Percentiles rank a stretch among this genome's conserved stretches.
phyloP scores from a whole-genome alignment of 35 echinoderm and acorn worm genomes.

The Amphiura filiformis region DNA sequence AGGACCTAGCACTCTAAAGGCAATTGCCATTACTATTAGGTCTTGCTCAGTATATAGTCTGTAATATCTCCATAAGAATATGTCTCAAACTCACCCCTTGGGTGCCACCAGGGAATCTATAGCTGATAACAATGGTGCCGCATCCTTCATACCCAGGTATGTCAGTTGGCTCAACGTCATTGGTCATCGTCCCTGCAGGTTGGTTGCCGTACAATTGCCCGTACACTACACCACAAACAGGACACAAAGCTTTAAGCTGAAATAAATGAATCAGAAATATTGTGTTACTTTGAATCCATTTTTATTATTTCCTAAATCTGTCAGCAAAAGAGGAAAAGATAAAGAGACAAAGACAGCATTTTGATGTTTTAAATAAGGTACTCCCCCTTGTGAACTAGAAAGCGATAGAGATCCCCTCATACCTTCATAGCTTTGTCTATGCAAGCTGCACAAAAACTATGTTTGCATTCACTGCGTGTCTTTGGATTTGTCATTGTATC shows the following conservation, averaged over 20 bases:
- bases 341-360: too few relatives aligned
- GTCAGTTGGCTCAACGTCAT: neutral
- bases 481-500: slow-evolving; percentile 13
- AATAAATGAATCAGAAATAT: too few relatives aligned
- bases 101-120: slow-evolving; percentile 32
- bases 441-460: slow-evolving; percentile 43
- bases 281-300: too few relatives aligned
- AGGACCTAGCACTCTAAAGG: too few relatives aligned
- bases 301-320: too few relatives aligned
- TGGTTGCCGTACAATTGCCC: slow-evolving; percentile 23
- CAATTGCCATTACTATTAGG: too few relatives aligned
- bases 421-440: slow-evolving; percentile 51
- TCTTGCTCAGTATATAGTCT: too few relatives aligned
- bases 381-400: too few relatives aligned
- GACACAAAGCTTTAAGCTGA: slow-evolving; percentile 46
- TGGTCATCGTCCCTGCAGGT: slow-evolving; percentile 38
- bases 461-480: slow-evolving; percentile 22
- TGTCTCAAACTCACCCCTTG: slow-evolving; percentile 52
- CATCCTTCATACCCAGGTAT: slow-evolving; percentile 34
- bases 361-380: too few relatives aligned
- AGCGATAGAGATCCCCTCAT: too few relatives aligned
- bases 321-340: too few relatives aligned
- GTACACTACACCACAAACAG: slow-evolving; percentile 43
- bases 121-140: slow-evolving; percentile 46
- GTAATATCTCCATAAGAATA: too few relatives aligned